Conservation (phyloP, 1,140 invertebrate genomes). For the Drosophila micromelanica region DNA sequence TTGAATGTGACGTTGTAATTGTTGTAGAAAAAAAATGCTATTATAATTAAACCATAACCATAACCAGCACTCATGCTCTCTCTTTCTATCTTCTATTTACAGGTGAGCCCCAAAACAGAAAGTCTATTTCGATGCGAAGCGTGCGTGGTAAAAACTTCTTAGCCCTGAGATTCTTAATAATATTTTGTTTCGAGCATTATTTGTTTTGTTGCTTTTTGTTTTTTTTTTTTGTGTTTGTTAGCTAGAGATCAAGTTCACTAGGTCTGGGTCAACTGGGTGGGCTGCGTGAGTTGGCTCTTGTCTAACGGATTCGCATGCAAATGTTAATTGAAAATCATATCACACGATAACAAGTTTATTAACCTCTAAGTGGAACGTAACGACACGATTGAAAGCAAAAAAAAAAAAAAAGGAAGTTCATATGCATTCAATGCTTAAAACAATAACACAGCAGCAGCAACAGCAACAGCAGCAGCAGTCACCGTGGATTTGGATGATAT, state of each 20-base stretch:
- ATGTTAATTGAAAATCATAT: slow-evolving; percentile 46
- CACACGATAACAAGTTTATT: slow-evolving; percentile 68
- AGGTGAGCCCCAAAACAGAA: slow-evolving; percentile 50
- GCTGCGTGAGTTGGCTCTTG: slow-evolving; percentile 25
- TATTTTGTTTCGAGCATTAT: neutral
- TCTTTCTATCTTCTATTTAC: slow-evolving; percentile 30
- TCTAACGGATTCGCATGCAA: slow-evolving; percentile 66
- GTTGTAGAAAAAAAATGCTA: neutral
- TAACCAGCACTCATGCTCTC: neutral
- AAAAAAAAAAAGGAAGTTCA: slow-evolving; percentile 41
- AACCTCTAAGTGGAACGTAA: slow-evolving; percentile 76
- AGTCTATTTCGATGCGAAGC: neutral
- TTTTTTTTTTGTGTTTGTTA: slow-evolving; percentile 4
- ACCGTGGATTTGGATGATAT: slow-evolving; percentile 2
- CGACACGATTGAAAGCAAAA: slow-evolving; percentile 38
- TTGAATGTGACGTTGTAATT: slow-evolving; percentile 31
- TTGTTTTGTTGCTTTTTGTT: neutral
- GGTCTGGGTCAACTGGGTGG: slow-evolving; percentile 70
- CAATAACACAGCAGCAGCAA: slow-evolving; percentile 16
- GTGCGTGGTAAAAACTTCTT: slow-evolving; percentile 37
- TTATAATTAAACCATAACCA: slow-evolving; percentile 5
- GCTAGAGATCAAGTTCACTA: slow-evolving; percentile 73
- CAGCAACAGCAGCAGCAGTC: neutral
- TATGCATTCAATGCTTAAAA: slow-evolving; percentile 13
- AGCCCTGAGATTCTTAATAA: slow-evolving; percentile 41